Conservation (phyloP, 2,113 vertebrate genomes). For the Notiomystis cincta region DNA sequence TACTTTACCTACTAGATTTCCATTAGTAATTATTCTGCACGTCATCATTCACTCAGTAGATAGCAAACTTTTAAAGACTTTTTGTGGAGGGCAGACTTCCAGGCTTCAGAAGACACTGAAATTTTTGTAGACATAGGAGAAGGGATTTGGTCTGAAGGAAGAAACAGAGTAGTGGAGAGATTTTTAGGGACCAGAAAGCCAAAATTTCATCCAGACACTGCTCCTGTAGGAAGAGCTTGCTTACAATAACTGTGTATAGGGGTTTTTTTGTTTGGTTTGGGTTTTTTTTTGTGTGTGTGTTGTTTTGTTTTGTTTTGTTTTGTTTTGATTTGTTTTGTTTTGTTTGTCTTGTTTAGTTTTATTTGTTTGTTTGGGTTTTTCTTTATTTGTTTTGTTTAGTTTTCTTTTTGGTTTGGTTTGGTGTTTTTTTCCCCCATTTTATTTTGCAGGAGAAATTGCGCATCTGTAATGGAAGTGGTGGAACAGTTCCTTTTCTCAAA, state of each 20-base stretch:
- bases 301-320: background rate
- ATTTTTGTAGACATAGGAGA: background rate
- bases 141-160: background rate
- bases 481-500: background rate
- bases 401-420: background rate
- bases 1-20: background rate
- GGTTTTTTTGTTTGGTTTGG: background rate
- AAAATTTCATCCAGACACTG: background rate
- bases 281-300: background rate
- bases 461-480: background rate
- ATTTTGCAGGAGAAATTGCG: background rate
- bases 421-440: accelerated
- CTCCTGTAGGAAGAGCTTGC: background rate
- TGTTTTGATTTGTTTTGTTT: background rate
- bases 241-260: accelerated
- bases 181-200: background rate
- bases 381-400: no score
- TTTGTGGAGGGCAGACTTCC: background rate
- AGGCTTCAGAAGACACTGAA: background rate
- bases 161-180: background rate
- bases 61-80: background rate
- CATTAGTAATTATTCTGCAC: background rate
- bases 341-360: no score
- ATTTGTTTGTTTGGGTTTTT: no score
- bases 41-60: background rate